These are phyloP conservation scores for Micromys minutus DNA, from an alignment of 2,113 vertebrate genomes.

Conservation along the genomic window DNA sequence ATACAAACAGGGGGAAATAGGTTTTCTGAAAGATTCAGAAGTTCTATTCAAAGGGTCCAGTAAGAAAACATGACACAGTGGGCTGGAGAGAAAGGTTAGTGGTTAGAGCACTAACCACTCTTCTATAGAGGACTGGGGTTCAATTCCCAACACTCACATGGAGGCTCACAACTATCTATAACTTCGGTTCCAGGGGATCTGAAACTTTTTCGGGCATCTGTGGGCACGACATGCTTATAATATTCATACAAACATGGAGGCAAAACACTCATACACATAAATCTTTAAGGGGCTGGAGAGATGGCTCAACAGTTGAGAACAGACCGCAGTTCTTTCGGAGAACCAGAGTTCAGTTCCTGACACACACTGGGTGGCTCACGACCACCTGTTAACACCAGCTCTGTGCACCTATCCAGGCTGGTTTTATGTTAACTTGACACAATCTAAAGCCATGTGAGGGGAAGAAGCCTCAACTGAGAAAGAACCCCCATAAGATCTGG, in stretches of 20 bases:
- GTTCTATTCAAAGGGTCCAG: background rate
- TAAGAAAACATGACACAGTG: background rate
- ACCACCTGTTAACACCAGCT: background rate
- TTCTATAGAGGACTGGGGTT: background rate
- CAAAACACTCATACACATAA: background rate
- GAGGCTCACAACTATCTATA: background rate
- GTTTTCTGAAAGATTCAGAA: background rate
- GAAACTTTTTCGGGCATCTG: too few relatives aligned
- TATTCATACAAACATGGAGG: background rate
- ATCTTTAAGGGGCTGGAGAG: background rate
- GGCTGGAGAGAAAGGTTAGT: background rate
- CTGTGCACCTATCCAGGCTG: background rate
- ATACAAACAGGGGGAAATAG: background rate
- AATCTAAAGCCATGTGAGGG: background rate
- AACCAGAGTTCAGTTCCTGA: background rate
- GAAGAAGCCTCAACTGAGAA: background rate
- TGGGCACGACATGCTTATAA: background rate
- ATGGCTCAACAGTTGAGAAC: background rate
- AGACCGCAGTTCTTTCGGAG: background rate
- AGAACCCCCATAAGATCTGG: background rate
- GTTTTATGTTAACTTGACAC: background rate
- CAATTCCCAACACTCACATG: background rate
- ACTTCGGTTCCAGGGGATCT: background rate
- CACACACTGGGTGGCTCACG: background rate
- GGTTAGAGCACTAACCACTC: background rate